These are phyloP conservation scores for Tachystola acroxantha DNA, from an alignment of 2,888 invertebrate genomes.

Conservation along the genomic window DNA sequence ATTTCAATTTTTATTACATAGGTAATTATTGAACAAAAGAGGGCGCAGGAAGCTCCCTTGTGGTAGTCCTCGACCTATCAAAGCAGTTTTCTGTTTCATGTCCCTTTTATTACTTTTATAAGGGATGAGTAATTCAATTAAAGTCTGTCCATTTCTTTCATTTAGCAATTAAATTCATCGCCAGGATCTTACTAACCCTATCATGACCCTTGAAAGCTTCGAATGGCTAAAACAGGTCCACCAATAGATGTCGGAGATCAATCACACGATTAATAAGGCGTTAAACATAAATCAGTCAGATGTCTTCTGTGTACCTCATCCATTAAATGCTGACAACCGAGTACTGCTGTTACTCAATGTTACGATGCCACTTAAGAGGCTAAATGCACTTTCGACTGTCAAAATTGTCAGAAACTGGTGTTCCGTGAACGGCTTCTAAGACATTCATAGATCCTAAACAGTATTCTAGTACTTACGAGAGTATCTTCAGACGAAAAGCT, in stretches of 20 bases:
- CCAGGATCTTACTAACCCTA: conserved; percentile 3
- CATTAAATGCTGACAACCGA: conserved; percentile 1
- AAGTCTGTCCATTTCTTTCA: too few species aligned
- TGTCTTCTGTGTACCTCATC: conserved; percentile 4
- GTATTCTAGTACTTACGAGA: neutral
- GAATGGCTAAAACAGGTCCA: neutral
- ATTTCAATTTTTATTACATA: too few species aligned
- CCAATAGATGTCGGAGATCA: neutral
- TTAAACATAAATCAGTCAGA: conserved; percentile 8
- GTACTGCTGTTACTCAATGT: neutral
- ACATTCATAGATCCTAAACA: conserved; percentile 18
- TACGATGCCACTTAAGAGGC: neutral
- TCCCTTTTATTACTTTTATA: too few species aligned
- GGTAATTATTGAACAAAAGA: too few species aligned
- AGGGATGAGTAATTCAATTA: too few species aligned
- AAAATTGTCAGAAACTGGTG: neutral
- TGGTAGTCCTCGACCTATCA: too few species aligned
- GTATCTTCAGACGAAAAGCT: conserved; percentile 6
- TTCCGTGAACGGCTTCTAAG: neutral
- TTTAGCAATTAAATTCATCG: too few species aligned
- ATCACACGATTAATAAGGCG: conserved; percentile 6
- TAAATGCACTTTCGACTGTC: neutral
- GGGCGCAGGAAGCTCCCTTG: too few species aligned
- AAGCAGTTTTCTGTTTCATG: too few species aligned
- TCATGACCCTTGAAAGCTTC: neutral